phyloP scores from a whole-genome alignment of 2,113 vertebrate genomes.

The Progne subis region DNA sequence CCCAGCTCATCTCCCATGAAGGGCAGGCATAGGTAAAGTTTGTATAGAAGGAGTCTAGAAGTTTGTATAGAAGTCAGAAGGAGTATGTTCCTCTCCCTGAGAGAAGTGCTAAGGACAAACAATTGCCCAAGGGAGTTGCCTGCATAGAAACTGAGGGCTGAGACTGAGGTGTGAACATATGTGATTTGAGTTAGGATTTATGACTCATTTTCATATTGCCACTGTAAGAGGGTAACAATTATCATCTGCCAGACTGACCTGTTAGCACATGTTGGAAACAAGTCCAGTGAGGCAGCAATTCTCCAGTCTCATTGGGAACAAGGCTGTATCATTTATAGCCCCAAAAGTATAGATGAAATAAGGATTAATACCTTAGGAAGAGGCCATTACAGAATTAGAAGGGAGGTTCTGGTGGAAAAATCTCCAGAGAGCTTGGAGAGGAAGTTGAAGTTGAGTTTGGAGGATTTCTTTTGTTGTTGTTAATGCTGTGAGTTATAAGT shows the following conservation, averaged over 20 bases:
- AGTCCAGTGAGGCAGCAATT: background rate
- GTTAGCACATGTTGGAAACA: background rate
- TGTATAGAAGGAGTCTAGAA: background rate
- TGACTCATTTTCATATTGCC: conserved; percentile 2
- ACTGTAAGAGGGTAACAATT: background rate
- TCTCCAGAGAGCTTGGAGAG: background rate
- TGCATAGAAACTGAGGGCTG: background rate
- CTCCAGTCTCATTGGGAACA: background rate
- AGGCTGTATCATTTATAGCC: background rate
- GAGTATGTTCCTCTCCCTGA: background rate
- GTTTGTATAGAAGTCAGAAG: background rate
- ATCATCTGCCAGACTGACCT: background rate
- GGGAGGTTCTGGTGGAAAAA: background rate
- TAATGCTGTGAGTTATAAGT: background rate
- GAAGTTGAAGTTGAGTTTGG: background rate
- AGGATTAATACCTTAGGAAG: background rate
- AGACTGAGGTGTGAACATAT: background rate
- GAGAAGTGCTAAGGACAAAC: background rate
- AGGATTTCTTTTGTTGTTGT: background rate
- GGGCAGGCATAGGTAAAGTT: background rate
- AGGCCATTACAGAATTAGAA: background rate
- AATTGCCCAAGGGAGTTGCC: background rate
- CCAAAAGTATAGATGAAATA: background rate
- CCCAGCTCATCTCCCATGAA: background rate
- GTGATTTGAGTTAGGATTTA: background rate